phyloP scores from a whole-genome alignment of 2,888 invertebrate species.

The Epistrophella euchroma region DNA sequence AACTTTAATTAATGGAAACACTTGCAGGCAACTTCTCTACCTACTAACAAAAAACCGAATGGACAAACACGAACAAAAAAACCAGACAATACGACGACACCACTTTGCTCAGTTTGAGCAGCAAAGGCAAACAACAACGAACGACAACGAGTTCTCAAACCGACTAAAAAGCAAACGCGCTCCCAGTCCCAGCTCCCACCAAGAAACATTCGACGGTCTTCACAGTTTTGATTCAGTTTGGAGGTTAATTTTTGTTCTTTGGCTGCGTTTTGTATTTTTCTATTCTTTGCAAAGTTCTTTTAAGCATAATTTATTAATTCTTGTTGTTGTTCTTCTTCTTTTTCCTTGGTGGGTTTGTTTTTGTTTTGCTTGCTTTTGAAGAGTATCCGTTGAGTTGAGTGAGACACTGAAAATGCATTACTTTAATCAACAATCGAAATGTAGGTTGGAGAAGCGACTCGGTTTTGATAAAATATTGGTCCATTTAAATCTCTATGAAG shows the following conservation, averaged over 20 bases:
- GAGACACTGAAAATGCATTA: neutral
- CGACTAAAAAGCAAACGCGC: constrained; percentile 52
- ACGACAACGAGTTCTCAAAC: constrained; percentile 71
- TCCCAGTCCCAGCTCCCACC: constrained; percentile 5
- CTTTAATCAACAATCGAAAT: neutral
- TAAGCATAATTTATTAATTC: constrained; percentile 30
- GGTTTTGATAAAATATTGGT: neutral
- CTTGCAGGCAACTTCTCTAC: neutral
- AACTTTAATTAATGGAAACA: constrained; percentile 17
- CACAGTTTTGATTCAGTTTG: constrained; percentile 32
- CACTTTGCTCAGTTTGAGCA: constrained; percentile 43
- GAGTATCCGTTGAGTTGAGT: constrained; percentile 24
- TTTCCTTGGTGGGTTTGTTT: constrained; percentile 43
- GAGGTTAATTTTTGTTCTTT: constrained; percentile 63
- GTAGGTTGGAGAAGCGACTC: neutral
- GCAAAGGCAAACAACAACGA: constrained; percentile 56
- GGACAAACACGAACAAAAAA: constrained; percentile 17
- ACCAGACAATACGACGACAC: constrained; percentile 45
- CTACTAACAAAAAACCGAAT: neutral
- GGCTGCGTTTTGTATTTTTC: constrained; percentile 2
- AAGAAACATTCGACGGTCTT: constrained; percentile 72
- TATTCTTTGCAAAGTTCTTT: constrained; percentile 27
- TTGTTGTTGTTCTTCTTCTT: neutral
- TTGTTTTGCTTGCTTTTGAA: constrained; percentile 49
- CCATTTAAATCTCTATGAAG: constrained; percentile 7